Conservation (phyloP, 2,797 vertebrate species). For the Pantherophis vulpinus region DNA sequence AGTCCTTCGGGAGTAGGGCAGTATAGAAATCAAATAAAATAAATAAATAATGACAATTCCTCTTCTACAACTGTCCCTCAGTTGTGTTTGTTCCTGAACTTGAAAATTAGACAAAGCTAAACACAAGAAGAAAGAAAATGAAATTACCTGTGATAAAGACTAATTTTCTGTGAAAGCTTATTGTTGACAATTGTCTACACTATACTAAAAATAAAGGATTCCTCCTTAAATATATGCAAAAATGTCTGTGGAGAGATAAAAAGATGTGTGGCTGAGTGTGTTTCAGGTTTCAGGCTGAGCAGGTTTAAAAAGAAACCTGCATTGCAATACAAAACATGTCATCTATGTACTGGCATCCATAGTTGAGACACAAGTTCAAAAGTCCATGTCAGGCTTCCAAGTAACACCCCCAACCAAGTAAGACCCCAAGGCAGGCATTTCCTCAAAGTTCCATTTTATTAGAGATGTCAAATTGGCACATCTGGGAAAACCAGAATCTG, state of each 20-base stretch:
- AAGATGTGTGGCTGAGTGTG: not conserved
- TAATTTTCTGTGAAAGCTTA: conserved; percentile 6
- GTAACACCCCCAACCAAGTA: too few species aligned
- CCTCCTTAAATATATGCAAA: not conserved
- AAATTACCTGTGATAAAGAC: conserved; percentile 26
- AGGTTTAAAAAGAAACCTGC: not conserved
- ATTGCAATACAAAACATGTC: not conserved
- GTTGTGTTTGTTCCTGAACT: conserved; percentile 29
- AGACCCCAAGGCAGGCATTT: too few species aligned
- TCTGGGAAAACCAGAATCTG: too few species aligned
- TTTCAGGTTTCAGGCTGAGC: too few species aligned
- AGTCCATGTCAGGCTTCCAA: too few species aligned
- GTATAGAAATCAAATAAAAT: too few species aligned
- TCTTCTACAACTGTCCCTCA: not conserved
- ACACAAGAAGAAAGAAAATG: conserved; percentile 26
- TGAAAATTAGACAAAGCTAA: conserved; percentile 45
- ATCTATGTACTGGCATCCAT: not conserved
- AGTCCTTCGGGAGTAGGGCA: too few species aligned
- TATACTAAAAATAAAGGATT: not conserved
- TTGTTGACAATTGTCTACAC: not conserved
- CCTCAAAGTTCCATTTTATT: too few species aligned
- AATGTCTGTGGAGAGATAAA: not conserved
- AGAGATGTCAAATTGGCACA: too few species aligned
- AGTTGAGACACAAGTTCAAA: not conserved
- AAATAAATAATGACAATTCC: not conserved